Percentiles rank a stretch among this genome's conserved stretches.
These are phyloP conservation scores for Anhinga rufa DNA, from an alignment of 2,113 vertebrate genomes.

Conservation along the genomic window DNA sequence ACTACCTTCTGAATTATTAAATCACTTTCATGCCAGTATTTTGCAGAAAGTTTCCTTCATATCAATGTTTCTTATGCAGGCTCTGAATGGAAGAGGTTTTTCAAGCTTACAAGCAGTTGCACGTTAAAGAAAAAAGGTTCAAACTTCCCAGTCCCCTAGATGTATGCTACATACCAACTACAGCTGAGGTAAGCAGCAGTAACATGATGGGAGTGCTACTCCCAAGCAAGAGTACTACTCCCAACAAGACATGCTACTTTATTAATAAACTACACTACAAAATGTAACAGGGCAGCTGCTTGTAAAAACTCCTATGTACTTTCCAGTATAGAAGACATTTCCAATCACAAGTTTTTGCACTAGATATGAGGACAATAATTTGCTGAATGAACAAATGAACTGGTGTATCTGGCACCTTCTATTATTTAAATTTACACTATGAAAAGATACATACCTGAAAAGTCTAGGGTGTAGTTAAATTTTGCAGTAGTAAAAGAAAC, in stretches of 20 bases:
- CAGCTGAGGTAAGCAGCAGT: background rate
- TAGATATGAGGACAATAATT: background rate
- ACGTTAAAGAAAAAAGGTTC: background rate
- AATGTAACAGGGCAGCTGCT: background rate
- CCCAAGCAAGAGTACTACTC: no score
- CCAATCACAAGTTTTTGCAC: background rate
- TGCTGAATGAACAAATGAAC: background rate
- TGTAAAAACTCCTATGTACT: background rate
- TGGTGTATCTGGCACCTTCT: background rate
- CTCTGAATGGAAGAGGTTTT: background rate
- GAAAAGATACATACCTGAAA: slow-evolving; percentile 78
- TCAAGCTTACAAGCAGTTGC: background rate
- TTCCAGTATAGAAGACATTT: background rate
- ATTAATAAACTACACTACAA: background rate
- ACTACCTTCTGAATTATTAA: background rate
- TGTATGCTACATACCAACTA: background rate
- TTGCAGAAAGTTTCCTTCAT: background rate
- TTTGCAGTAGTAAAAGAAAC: slow-evolving; percentile 91
- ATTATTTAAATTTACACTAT: background rate
- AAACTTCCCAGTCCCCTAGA: background rate
- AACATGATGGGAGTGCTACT: background rate
- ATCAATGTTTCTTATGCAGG: background rate
- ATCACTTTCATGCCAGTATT: background rate
- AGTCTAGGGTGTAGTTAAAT: slow-evolving; percentile 93
- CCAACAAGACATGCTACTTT: background rate